Conservation (phyloP, 2,797 vertebrate species). For the Vespertilio murinus region DNA sequence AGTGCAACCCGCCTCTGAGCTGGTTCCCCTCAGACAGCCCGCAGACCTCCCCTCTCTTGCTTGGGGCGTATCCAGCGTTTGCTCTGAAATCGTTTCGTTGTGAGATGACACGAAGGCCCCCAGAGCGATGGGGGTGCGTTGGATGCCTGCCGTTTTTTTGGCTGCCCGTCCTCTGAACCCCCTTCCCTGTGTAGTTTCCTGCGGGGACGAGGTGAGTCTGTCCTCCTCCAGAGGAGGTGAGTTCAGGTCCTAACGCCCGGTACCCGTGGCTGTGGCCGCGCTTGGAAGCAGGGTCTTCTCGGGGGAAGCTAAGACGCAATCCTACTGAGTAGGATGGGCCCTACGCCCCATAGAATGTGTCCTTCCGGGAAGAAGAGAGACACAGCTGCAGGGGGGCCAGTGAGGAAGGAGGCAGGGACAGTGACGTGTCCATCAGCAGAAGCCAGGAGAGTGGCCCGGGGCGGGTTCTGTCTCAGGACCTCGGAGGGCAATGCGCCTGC, state of each 20-base stretch:
- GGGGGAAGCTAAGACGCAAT: background rate
- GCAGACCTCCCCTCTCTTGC: background rate
- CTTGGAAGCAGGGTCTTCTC: background rate
- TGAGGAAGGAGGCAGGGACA: background rate
- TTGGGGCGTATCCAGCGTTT: background rate
- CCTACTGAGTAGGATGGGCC: fast-evolving
- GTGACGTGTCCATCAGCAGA: background rate
- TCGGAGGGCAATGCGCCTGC: background rate
- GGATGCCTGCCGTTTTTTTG: background rate
- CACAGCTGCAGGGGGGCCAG: background rate
- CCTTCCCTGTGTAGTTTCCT: background rate
- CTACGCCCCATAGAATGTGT: background rate
- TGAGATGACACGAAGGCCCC: background rate
- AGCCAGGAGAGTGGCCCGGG: background rate
- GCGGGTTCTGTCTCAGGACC: background rate
- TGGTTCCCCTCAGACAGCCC: background rate
- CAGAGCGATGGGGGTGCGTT: background rate
- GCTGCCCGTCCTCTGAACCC: background rate
- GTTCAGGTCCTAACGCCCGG: background rate
- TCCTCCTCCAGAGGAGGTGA: background rate
- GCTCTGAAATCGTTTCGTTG: conserved; percentile 51
- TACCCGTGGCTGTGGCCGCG: background rate
- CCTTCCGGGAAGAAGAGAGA: background rate
- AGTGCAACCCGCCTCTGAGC: background rate
- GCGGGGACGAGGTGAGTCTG: background rate